phyloP scores from a whole-genome alignment of 2,113 vertebrate species.

The Hippolais icterina region DNA sequence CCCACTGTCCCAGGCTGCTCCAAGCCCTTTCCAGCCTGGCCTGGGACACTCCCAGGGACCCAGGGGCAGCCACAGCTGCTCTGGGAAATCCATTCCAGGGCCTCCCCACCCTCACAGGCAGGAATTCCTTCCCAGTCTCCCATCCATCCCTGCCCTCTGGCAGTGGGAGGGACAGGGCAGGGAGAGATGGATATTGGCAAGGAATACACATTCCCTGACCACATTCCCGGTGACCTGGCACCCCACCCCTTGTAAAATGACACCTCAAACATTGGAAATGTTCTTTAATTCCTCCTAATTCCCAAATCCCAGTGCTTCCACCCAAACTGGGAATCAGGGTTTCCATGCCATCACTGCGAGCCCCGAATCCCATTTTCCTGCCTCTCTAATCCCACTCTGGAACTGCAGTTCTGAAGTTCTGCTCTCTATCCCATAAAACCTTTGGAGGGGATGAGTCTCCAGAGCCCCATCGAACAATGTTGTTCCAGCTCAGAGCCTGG shows the following conservation, averaged over 20 bases:
- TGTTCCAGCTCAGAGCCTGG: background rate
- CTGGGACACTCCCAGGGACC: background rate
- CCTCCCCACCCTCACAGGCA: background rate
- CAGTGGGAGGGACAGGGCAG: background rate
- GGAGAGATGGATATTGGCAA: background rate
- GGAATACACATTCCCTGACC: background rate
- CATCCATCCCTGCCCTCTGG: background rate
- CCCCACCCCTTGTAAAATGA: background rate
- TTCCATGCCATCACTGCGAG: background rate
- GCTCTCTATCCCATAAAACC: background rate
- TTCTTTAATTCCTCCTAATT: background rate
- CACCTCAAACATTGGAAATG: background rate
- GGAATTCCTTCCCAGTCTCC: background rate
- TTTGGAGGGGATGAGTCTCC: background rate
- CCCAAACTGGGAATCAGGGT: background rate
- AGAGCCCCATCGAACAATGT: background rate
- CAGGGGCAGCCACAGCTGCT: background rate
- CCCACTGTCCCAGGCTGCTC: background rate
- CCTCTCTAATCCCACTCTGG: background rate
- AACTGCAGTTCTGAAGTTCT: background rate
- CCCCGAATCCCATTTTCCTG: background rate
- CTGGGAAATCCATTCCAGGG: background rate
- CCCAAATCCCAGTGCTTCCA: background rate
- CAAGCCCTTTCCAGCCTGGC: rapidly evolving
- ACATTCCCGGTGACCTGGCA: background rate